Evolutionary conservation across 2,888 invertebrate species (phyloP), one percentile per base, ranked within the genome.

Genomic region (Pristionchus exspectatus): DNA sequence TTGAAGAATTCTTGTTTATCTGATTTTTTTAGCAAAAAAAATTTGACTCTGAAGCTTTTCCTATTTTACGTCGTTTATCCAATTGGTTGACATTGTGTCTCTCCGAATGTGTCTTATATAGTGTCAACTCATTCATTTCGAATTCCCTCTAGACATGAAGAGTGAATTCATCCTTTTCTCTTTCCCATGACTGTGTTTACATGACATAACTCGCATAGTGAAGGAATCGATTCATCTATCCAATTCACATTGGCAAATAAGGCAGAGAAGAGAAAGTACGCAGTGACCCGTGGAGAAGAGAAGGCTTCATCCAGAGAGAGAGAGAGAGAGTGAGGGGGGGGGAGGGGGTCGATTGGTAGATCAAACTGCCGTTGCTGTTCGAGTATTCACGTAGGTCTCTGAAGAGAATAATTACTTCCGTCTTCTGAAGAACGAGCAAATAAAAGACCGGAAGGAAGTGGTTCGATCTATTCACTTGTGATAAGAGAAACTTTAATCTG

Each of bases 171-270:
- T 77, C 38, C 84, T 33, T 30, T 10, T 84, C 56, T 33, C 84
- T 50, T 59, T 84, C 84, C 56, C 84, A 84, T 56, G 56, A 84
- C 84, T 84, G 84, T 84, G 27, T 84, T 56, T 84, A 56, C 84
- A 44, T 77, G 7, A n/a, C 77, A 77, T 84, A 84, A 84, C 84
- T 84, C 84, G 21, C 24, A 69, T 1, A 44, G 56, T 56, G 56
- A 50, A 24, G 14, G 81, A 84, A 84, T 56, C 84, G 84, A 84
- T 84, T 84, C 84, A 84, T 84, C 16, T 56, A 84, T 16, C 18
- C 56, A 56, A 44, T n/a, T 24, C 77, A 77, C 77, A 44, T 44
- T 84, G 84, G 59, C 84, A 84, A 84, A 84, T 84, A 84, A 56
- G 59, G 84, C 56, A 54, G 21, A 77, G 24, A 18, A 38, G 74